phyloP scores from a whole-genome alignment of 2,888 invertebrate genomes.

The Drosophila merina region DNA sequence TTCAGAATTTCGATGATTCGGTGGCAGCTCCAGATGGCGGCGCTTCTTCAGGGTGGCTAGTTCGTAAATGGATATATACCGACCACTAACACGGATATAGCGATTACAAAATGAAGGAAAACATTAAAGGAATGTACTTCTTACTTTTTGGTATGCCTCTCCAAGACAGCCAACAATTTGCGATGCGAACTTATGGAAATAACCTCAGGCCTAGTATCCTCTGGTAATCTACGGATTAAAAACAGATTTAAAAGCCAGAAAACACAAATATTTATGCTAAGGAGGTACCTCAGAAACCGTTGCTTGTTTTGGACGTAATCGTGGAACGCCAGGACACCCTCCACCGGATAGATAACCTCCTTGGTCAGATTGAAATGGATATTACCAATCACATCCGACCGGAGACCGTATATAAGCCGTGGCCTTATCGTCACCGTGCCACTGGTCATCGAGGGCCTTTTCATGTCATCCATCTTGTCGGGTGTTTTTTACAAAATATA shows the following conservation, averaged over 20 bases:
- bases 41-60: constrained; percentile 88
- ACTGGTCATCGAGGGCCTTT: constrained; percentile 24
- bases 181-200: constrained; percentile 81
- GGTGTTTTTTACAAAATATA: constrained; percentile 25
- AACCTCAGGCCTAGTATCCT: constrained; percentile 76
- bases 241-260: not conserved
- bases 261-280: fast-evolving
- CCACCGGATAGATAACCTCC: constrained; percentile 92
- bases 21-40: constrained; percentile 87
- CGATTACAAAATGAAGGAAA: too few relatives aligned
- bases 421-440: constrained; percentile 80
- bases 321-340: constrained; percentile 90
- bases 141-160: constrained; percentile 71
- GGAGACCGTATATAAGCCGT: constrained; percentile 82
- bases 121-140: not conserved
- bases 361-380: constrained; percentile 89
- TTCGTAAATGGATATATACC: constrained; percentile 86
- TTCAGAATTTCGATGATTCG: constrained; percentile 81
- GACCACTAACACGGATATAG: constrained; percentile 56
- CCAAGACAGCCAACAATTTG: constrained; percentile 81
- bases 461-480: constrained; percentile 58
- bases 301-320: constrained; percentile 90
- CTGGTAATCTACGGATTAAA: constrained; percentile 74
- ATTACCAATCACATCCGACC: constrained; percentile 86
- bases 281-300: constrained; percentile 86